Conservation (phyloP, 1,140 invertebrate genomes). For the Neelides sp. region DNA sequence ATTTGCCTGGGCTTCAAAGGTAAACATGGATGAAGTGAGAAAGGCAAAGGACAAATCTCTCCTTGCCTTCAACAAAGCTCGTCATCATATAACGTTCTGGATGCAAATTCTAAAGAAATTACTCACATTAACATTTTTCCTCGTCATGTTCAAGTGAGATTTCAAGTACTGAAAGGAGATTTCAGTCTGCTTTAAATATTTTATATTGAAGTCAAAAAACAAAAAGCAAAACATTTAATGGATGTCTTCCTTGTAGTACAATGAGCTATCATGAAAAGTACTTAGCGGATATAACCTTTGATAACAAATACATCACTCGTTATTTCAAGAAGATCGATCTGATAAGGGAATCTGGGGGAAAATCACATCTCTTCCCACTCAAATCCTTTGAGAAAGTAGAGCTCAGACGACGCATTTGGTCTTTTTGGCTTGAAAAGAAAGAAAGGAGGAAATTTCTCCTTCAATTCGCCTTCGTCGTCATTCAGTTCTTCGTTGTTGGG, state of each 20-base stretch:
- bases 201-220: not conserved
- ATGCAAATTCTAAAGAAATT: conserved; percentile 15
- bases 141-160: conserved; percentile 19
- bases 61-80: conserved; percentile 3
- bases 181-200: not conserved
- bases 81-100: conserved; percentile 8
- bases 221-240: not conserved
- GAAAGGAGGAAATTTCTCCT: conserved; percentile 12
- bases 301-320: conserved; percentile 24
- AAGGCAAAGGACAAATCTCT: conserved; percentile 10
- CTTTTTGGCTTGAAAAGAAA: conserved; percentile 6
- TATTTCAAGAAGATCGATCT: conserved; percentile 24
- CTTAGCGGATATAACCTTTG: conserved; percentile 16
- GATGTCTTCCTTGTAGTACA: conserved; percentile 16
- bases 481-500: conserved; percentile 10
- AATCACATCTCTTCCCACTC: conserved; percentile 16
- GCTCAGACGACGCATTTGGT: too few relatives aligned
- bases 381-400: conserved; percentile 19
- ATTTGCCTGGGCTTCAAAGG: conserved; percentile 7
- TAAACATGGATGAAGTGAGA: conserved; percentile 15
- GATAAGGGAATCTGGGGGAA: conserved; percentile 2
- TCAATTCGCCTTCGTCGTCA: conserved; percentile 5
- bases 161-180: too few relatives aligned
- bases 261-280: conserved; percentile 24
- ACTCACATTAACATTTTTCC: conserved; percentile 17